Base-by-base conservation (phyloP, 2,113 vertebrate genomes). In the Dromas ardeola region DNA sequence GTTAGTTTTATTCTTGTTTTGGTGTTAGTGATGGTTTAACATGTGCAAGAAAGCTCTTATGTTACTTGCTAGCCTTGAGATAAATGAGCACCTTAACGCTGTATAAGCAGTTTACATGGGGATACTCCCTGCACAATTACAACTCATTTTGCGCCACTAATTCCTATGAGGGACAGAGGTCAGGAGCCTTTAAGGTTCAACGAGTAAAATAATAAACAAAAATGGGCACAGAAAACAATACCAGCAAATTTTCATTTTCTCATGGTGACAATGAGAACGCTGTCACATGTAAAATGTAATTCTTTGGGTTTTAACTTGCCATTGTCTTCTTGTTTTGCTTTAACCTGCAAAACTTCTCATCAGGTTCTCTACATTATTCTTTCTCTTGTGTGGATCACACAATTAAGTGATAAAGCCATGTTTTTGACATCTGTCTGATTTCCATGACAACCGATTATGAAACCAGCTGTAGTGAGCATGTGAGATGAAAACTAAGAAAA, bases 381-480 rank as follows among this genome's bases (percentile, higher is more conserved):
- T 66, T 85, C 58, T 88, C 81, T 79, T 61, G 67, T 84, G 92
- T 93, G 88, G 93, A 70, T 96, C 92, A 67, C 67, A 93, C 59
- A 95, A 94, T 96, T 90, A 95, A 93, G 81, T 84, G 79, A 93
- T 81, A 94, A 86, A 97, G 81, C 55, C 79, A 12, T 94, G 94
- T 93, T 98, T 97, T 96, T 97, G 97, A 97, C 95, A 96, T 95
- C 92, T 97, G 76, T 97, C 87, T 97, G 90, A 97, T 98, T 98
- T 98, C 97, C 97, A 94, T 97, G 97, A 98, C 97, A 97, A 96
- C 97, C 98, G 94, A 96, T 95, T 93, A 96, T 66, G 91, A 92
- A 94, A 95, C 81, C 94, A 96, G 85, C 69, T 95, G 82, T 79
- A 81, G 79, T 26, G 72, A 96, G 90, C 95, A 81, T 52, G 82